Evolutionary conservation across 2,888 invertebrate genomes (phyloP).

Genomic region (Amphipyra tragopoginis): DNA sequence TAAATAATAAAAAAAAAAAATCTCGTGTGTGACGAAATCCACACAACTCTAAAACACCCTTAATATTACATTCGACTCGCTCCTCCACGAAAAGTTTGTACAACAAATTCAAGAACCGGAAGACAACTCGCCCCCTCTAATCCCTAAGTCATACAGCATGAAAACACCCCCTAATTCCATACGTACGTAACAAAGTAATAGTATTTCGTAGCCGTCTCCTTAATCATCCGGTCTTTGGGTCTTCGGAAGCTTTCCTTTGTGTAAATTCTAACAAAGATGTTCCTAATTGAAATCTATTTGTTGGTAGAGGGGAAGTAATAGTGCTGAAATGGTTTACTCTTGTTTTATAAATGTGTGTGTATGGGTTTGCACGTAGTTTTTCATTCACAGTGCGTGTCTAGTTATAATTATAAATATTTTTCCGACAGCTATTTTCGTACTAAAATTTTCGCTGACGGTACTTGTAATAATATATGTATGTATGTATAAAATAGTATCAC

Average conservation of each 20-base stretch:
- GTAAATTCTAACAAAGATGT: slow-evolving; percentile 60
- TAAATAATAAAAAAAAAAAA: no score
- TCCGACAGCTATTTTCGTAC: no score
- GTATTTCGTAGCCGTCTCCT: slow-evolving; percentile 45
- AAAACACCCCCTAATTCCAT: slow-evolving; percentile 37
- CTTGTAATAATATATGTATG: no score
- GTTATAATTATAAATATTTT: background rate
- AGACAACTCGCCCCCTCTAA: no score
- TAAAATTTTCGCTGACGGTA: background rate
- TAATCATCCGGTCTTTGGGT: slow-evolving; percentile 61
- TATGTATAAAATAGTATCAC: no score
- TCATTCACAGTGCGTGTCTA: background rate
- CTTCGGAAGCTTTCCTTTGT: slow-evolving; percentile 54
- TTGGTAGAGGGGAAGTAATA: slow-evolving; percentile 31
- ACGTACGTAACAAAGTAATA: slow-evolving; percentile 42
- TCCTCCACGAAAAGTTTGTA: no score
- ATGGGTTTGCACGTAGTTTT: background rate
- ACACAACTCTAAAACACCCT: no score
- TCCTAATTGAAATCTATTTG: slow-evolving; percentile 62
- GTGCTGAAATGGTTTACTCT: slow-evolving; percentile 22
- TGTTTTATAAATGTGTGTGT: slow-evolving; percentile 14
- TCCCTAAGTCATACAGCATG: slow-evolving; percentile 34
- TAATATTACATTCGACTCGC: no score
- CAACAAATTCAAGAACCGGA: no score
- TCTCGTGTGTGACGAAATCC: no score